Conservation (phyloP, 2,888 invertebrate genomes). For the Nemotelus pantherinus region DNA sequence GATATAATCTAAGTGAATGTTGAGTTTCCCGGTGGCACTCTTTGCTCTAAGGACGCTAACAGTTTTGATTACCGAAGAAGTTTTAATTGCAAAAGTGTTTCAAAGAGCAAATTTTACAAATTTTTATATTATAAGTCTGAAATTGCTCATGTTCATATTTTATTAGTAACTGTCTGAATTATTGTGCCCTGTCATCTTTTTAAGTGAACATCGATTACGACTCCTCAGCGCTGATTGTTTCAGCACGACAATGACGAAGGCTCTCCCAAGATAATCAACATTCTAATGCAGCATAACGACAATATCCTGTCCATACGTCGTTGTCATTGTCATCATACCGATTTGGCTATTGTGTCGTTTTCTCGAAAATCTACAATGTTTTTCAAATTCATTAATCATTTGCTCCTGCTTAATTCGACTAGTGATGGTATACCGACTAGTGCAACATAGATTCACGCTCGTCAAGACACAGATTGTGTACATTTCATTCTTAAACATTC, state of each 20-base stretch:
- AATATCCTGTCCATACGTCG: slow-evolving; percentile 32
- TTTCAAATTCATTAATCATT: slow-evolving; percentile 35
- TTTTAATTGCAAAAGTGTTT: no score
- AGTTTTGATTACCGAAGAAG: no score
- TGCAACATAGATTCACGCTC: background rate
- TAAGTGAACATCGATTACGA: no score
- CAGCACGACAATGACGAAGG: slow-evolving; percentile 25
- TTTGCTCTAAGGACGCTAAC: no score
- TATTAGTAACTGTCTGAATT: no score
- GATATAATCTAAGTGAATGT: no score
- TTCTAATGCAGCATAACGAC: background rate
- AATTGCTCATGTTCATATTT: no score
- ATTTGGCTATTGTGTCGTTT: slow-evolving; percentile 35
- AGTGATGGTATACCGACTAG: background rate
- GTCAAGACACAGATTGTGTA: slow-evolving; percentile 23
- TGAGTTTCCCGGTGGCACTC: no score
- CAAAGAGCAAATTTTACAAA: no score
- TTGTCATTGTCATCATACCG: slow-evolving; percentile 7
- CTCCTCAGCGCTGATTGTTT: slow-evolving; percentile 35
- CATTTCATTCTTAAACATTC: background rate
- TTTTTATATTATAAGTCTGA: no score
- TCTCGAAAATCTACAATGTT: slow-evolving; percentile 26
- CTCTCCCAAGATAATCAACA: no score
- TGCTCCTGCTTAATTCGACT: background rate
- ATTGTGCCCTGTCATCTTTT: no score